These are phyloP conservation scores for Caenorhabditis elegans DNA, from an alignment of 1,140 invertebrate genomes.

Conservation along the genomic window WBcel235 BX284606.5:3593001-3593500, in stretches of 20 bases:
- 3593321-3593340: neutral
- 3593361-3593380: neutral
- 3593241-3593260: conserved; percentile 2
- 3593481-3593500: conserved; percentile 33
- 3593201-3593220: neutral
- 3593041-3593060: no score
- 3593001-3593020: no score
- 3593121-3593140: conserved; percentile 18
- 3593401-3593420: neutral
- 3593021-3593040: no score
- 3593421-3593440: neutral
- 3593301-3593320: neutral
- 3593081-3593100: neutral
- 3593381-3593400: neutral
- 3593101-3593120: conserved; percentile 18
- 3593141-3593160: conserved; percentile 27
- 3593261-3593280: conserved; percentile 16
- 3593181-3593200: neutral
- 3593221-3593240: neutral
- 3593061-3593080: conserved; percentile 14
- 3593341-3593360: neutral
- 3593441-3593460: neutral
- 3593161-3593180: conserved; percentile 39
- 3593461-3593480: neutral
- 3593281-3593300: conserved; percentile 25